Percentiles rank a stretch among this genome's conserved stretches.
These are phyloP conservation scores for Synergus japonicus DNA, from an alignment of 2,888 invertebrate species.

Conservation along the genomic window DNA sequence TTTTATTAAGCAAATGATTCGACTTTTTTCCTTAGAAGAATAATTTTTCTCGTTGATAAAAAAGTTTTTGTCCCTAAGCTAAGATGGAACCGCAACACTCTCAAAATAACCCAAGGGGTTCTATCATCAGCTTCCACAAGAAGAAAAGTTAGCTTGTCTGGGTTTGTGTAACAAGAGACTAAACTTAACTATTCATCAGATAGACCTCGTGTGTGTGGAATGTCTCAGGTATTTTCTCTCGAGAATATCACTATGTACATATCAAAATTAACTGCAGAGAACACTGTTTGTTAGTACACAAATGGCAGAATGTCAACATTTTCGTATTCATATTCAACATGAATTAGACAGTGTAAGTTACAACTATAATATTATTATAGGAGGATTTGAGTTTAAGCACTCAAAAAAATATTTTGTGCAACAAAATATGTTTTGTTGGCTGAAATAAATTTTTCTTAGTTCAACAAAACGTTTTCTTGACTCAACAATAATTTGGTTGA, in stretches of 20 bases:
- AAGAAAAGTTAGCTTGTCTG: neutral
- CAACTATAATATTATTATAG: neutral
- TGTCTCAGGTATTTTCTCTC: neutral
- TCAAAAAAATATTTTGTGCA: too few relatives aligned
- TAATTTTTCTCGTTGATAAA: neutral
- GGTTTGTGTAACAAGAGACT: conserved; percentile 6
- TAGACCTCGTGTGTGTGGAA: neutral
- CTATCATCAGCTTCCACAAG: conserved; percentile 7
- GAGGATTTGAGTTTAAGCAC: too few relatives aligned
- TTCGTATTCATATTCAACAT: neutral
- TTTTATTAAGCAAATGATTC: too few relatives aligned
- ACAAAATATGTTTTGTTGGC: too few relatives aligned
- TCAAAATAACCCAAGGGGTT: conserved; percentile 13
- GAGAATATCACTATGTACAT: neutral
- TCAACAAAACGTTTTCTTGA: too few relatives aligned
- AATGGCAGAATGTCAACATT: conserved; percentile 23
- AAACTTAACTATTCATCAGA: conserved; percentile 6
- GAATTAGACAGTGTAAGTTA: too few relatives aligned
- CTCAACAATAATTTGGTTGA: too few relatives aligned
- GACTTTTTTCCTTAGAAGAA: neutral
- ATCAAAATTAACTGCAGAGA: neutral
- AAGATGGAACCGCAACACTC: neutral
- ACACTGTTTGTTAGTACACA: neutral
- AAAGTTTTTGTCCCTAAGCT: neutral
- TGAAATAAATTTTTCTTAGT: too few relatives aligned